Conservation (phyloP, 2,888 invertebrate species). For the Copidosoma aretas region DNA sequence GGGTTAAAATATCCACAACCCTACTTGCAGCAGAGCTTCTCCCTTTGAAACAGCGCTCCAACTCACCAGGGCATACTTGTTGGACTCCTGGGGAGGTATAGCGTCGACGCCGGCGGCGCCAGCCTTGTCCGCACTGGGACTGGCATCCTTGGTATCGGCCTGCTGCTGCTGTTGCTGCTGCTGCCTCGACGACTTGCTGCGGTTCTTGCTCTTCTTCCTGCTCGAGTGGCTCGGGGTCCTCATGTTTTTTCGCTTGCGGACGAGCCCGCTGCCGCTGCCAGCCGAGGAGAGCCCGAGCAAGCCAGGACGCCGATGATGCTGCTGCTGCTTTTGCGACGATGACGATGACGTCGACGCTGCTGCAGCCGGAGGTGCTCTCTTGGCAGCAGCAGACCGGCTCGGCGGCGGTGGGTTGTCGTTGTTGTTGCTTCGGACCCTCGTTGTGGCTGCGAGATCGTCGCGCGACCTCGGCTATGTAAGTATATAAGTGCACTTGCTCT, state of each 20-base stretch:
- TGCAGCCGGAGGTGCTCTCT: no score
- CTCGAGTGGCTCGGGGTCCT: conserved; percentile 53
- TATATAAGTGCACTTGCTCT: no score
- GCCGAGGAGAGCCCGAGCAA: not conserved
- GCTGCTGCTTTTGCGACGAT: no score
- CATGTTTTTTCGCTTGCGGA: conserved; percentile 21
- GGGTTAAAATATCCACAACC: no score
- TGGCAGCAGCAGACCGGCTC: no score
- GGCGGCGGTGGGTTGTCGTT: no score
- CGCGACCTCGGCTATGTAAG: no score
- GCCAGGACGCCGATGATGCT: not conserved
- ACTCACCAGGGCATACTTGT: conserved; percentile 58
- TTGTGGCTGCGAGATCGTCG: no score
- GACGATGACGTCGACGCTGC: no score
- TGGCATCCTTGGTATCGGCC: conserved; percentile 33
- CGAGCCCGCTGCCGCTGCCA: not conserved
- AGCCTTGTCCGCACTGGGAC: conserved; percentile 47
- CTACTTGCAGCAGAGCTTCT: not conserved
- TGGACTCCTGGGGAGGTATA: conserved; percentile 54
- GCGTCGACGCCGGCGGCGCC: conserved; percentile 49
- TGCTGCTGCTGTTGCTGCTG: conserved; percentile 6
- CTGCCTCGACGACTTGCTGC: conserved; percentile 22
- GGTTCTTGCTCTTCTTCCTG: conserved; percentile 57
- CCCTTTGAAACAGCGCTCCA: no score
- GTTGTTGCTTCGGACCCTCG: no score